A percentile compares a stretch with the other conserved stretches of the same genome.
These are phyloP conservation scores for Helarctos malayanus DNA, from an alignment of 2,797 vertebrate genomes.

Conservation along the genomic window DNA sequence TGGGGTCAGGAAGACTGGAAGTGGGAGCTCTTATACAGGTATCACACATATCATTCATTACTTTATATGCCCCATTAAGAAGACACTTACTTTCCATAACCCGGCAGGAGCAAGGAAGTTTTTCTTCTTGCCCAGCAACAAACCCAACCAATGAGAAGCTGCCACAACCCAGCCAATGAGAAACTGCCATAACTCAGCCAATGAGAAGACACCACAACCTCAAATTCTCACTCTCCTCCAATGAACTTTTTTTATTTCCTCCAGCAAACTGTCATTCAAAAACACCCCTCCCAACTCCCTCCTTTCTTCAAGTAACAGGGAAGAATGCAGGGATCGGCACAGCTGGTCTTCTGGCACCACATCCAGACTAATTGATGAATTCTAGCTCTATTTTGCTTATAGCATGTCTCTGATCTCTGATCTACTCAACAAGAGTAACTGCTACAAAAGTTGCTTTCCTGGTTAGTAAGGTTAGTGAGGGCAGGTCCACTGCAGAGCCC, in stretches of 20 bases:
- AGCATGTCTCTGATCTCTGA: not conserved
- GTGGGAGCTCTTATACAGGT: not conserved
- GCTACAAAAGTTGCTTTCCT: not conserved
- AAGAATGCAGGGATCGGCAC: not conserved
- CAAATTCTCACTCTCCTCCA: not conserved
- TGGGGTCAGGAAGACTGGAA: not conserved
- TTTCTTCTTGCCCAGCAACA: not conserved
- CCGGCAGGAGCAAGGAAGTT: not conserved
- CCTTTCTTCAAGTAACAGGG: not conserved
- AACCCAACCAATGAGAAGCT: not conserved
- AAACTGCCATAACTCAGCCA: not conserved
- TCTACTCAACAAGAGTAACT: not conserved
- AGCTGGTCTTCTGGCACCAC: not conserved
- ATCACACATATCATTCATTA: not conserved
- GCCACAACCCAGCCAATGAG: not conserved
- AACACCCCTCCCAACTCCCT: not conserved
- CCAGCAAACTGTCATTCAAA: not conserved
- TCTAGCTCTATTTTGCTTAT: not conserved
- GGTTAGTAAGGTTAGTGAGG: not conserved
- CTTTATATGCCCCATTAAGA: not conserved
- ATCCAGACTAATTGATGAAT: not conserved
- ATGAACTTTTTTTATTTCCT: not conserved
- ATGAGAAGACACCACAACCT: not conserved
- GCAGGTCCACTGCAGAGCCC: not conserved
- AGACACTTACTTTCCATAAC: not conserved